phyloP scores from a whole-genome alignment of 1,140 invertebrate genomes.

The Choristoneura fumiferana region DNA sequence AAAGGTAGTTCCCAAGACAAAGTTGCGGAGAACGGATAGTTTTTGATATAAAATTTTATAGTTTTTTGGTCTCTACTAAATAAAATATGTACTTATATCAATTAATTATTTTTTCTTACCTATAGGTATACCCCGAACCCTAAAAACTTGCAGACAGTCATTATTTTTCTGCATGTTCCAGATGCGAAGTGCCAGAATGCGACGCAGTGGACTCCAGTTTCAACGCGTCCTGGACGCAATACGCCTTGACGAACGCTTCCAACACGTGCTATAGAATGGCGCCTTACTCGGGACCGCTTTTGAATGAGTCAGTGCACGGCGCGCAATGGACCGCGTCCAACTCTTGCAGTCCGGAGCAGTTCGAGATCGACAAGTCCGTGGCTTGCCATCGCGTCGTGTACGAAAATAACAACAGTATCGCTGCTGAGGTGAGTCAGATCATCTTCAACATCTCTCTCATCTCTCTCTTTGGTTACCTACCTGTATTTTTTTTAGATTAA shows the following conservation, averaged over 20 bases:
- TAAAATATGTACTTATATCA: too few species aligned
- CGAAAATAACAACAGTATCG: conserved; percentile 62
- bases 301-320: conserved; percentile 18
- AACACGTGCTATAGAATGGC: conserved; percentile 37
- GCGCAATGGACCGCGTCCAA: neutral
- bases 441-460: conserved; percentile 6
- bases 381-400: conserved; percentile 50
- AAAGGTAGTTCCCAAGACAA: too few species aligned
- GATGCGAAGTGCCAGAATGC: conserved; percentile 56
- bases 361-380: conserved; percentile 32
- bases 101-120: too few species aligned
- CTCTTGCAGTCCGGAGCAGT: conserved; percentile 38
- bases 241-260: conserved; percentile 32
- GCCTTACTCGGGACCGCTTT: conserved; percentile 6
- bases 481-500: too few species aligned
- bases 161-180: too few species aligned
- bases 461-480: too few species aligned
- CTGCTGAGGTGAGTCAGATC: conserved; percentile 51
- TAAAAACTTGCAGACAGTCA: too few species aligned
- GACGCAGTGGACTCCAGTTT: conserved; percentile 33
- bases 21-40: too few species aligned
- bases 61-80: too few species aligned
- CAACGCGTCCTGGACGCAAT: conserved; percentile 45
- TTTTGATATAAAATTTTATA: too few species aligned
- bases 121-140: too few species aligned